phyloP scores from a whole-genome alignment of 2,113 vertebrate genomes.

The Eolophus roseicapilla region DNA sequence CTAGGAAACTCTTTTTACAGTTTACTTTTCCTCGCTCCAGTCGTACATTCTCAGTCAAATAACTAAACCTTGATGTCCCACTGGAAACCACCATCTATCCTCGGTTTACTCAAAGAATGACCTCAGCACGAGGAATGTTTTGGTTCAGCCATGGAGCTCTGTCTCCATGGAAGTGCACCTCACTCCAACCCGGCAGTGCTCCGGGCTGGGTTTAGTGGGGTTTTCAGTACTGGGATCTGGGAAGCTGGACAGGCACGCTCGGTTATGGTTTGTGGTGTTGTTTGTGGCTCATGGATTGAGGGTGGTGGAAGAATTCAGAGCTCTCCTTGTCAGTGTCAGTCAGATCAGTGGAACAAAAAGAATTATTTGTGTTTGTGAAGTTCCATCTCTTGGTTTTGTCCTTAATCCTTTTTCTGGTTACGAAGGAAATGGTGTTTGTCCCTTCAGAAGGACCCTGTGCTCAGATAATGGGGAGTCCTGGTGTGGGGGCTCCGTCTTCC shows the following conservation, averaged over 20 bases:
- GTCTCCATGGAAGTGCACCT: neutral
- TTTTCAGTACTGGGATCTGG: neutral
- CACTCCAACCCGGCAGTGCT: neutral
- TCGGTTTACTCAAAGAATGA: slow-evolving; percentile 36
- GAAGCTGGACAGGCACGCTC: neutral
- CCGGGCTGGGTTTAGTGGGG: neutral
- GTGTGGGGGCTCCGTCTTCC: neutral
- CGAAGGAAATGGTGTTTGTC: neutral
- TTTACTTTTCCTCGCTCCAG: slow-evolving; percentile 22
- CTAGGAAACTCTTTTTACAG: slow-evolving; percentile 38
- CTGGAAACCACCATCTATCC: slow-evolving; percentile 21
- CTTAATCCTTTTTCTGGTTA: neutral
- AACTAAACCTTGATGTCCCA: neutral
- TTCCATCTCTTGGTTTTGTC: neutral
- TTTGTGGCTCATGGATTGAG: neutral
- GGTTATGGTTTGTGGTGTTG: neutral
- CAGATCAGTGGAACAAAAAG: neutral
- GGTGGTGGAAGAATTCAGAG: neutral
- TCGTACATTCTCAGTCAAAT: neutral
- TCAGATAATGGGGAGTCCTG: neutral
- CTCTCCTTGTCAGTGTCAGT: neutral
- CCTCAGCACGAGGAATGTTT: slow-evolving; percentile 5
- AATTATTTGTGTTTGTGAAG: neutral
- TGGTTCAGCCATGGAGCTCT: neutral
- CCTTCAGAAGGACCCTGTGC: neutral